A percentile compares a stretch with the other conserved stretches of the same genome.
phyloP scores from a whole-genome alignment of 2,797 vertebrate species.

The Hyperoplus immaculatus region DNA sequence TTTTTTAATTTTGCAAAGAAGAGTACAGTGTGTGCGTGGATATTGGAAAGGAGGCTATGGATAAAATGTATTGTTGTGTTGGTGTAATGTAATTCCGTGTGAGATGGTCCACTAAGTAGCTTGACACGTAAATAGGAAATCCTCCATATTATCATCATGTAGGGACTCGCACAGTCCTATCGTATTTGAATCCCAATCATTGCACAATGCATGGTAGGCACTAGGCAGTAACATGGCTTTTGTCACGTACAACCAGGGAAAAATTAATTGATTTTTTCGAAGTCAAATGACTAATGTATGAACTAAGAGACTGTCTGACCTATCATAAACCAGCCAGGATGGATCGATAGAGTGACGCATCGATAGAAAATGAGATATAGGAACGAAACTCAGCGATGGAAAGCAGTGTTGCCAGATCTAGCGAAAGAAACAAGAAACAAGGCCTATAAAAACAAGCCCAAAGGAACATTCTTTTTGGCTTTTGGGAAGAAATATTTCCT shows the following conservation, averaged over 20 bases:
- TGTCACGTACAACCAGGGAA: conserved; percentile 13
- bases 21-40: too few species aligned
- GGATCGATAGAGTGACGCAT: background rate
- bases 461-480: too few species aligned
- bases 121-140: too few species aligned
- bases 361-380: background rate
- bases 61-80: too few species aligned
- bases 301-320: conserved; percentile 9
- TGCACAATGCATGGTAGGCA: background rate
- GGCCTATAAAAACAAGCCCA: too few species aligned
- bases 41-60: too few species aligned
- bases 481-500: too few species aligned
- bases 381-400: background rate
- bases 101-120: too few species aligned
- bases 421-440: background rate
- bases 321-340: background rate
- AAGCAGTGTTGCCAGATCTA: background rate
- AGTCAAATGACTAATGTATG: background rate
- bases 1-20: too few species aligned
- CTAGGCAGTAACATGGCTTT: conserved; percentile 13
- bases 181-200: background rate
- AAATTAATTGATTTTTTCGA: conserved; percentile 10
- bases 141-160: too few species aligned
- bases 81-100: too few species aligned
- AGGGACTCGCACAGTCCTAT: background rate